Conservation (phyloP, 2,797 vertebrate species). For the Dromococcyx pavoninus region DNA sequence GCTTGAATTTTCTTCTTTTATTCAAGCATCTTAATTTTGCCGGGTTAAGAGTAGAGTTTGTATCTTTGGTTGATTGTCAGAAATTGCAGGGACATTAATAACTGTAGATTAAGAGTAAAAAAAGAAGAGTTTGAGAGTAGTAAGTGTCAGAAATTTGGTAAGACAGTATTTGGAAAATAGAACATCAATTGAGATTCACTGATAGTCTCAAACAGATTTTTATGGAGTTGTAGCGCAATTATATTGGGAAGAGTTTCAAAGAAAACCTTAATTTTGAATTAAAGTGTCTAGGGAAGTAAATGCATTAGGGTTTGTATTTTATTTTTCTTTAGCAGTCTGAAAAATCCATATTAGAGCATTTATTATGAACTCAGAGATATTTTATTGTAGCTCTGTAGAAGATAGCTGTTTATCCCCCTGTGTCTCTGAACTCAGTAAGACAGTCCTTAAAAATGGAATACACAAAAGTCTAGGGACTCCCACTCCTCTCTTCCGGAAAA, state of each 20-base stretch:
- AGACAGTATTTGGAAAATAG: not conserved
- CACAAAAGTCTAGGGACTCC: not conserved
- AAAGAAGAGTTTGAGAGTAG: not conserved
- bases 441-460: not conserved
- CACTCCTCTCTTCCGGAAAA: not conserved
- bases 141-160: not conserved
- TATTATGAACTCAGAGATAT: not conserved
- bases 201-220: not conserved
- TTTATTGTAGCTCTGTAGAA: constrained; percentile 2
- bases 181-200: not conserved
- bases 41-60: not conserved
- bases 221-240: not conserved
- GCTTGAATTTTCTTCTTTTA: not conserved
- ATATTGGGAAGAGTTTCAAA: not conserved
- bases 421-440: not conserved
- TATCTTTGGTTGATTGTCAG: not conserved
- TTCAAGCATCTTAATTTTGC: not conserved
- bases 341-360: constrained; percentile 7
- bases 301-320: not conserved
- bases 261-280: constrained; percentile 24
- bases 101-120: not conserved
- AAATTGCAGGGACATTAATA: not conserved
- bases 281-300: not conserved
- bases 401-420: not conserved
- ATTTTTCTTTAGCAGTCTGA: not conserved